Percentiles rank a stretch among this genome's conserved stretches.
Conservation (phyloP, 2,797 vertebrate species). For the Antrozous pallidus region DNA sequence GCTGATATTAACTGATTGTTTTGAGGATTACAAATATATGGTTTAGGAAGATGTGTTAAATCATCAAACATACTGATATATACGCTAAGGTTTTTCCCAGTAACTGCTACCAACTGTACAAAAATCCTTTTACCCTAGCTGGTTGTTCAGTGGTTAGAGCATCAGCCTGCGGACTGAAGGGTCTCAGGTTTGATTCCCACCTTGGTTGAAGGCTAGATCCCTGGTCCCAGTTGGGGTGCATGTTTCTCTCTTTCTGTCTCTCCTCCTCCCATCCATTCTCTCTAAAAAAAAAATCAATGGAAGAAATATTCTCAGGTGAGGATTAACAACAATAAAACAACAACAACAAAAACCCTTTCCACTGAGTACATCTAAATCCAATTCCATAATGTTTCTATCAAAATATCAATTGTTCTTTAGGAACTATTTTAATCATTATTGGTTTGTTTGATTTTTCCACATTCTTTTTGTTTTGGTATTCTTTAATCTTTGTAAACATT, state of each 20-base stretch:
- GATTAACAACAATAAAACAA: no score
- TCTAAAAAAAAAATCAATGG: no score
- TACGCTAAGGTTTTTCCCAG: not conserved
- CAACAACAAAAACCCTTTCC: not conserved
- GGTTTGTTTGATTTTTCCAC: slow-evolving; percentile 4
- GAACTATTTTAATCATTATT: not conserved
- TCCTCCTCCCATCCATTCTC: no score
- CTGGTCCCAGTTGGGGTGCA: no score
- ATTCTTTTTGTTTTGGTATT: not conserved
- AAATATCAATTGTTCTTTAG: not conserved
- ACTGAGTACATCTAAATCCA: not conserved
- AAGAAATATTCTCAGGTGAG: no score
- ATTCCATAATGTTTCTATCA: not conserved
- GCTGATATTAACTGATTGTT: not conserved
- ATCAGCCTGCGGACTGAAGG: no score
- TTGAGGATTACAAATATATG: not conserved
- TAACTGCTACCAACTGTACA: not conserved
- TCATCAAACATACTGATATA: not conserved
- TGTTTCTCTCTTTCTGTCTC: no score
- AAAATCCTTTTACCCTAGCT: no score
- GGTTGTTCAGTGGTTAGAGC: no score
- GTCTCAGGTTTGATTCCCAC: no score
- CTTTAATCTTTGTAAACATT: not conserved
- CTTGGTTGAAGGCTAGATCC: no score
- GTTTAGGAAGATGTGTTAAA: slow-evolving; percentile 1